Conservation (phyloP, 2,888 invertebrate species). For the Drosophila rellima region DNA sequence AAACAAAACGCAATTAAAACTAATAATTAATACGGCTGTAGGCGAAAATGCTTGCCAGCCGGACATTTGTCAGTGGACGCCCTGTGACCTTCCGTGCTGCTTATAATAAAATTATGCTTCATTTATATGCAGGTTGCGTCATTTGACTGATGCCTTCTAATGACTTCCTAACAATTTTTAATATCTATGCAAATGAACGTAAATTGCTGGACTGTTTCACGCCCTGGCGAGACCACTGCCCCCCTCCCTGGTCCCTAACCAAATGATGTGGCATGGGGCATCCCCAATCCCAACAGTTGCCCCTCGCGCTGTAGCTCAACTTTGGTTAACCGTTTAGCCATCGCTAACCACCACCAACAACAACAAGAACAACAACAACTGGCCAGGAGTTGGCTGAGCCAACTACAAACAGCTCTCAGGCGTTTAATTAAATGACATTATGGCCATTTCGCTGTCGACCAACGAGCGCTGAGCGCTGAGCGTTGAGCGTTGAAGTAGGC, state of each 20-base stretch:
- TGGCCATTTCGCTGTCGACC: constrained; percentile 64
- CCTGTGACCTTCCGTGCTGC: constrained; percentile 54
- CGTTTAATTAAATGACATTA: constrained; percentile 83
- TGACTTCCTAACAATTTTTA: constrained; percentile 83
- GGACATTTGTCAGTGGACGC: constrained; percentile 43
- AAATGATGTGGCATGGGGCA: constrained; percentile 47
- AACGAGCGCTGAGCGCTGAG: constrained; percentile 29
- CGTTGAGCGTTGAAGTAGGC: constrained; percentile 51
- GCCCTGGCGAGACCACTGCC: constrained; percentile 21
- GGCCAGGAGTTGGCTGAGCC: constrained; percentile 13
- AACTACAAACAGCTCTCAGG: constrained; percentile 76
- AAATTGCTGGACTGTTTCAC: constrained; percentile 75
- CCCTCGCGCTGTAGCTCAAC: constrained; percentile 34
- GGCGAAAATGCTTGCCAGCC: constrained; percentile 40
- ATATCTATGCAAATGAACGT: constrained; percentile 83
- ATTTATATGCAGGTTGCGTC: constrained; percentile 82
- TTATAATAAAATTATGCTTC: constrained; percentile 81
- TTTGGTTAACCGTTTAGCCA: constrained; percentile 80
- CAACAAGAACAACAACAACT: constrained; percentile 29
- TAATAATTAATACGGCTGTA: constrained; percentile 74
- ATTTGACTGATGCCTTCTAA: constrained; percentile 83
- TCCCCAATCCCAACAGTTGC: background rate
- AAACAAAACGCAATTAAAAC: constrained; percentile 77
- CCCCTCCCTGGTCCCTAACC: background rate
- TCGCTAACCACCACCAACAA: constrained; percentile 61